Evolutionary conservation across 2,113 vertebrate genomes (phyloP).

Genomic region (Aythya baeri): DNA sequence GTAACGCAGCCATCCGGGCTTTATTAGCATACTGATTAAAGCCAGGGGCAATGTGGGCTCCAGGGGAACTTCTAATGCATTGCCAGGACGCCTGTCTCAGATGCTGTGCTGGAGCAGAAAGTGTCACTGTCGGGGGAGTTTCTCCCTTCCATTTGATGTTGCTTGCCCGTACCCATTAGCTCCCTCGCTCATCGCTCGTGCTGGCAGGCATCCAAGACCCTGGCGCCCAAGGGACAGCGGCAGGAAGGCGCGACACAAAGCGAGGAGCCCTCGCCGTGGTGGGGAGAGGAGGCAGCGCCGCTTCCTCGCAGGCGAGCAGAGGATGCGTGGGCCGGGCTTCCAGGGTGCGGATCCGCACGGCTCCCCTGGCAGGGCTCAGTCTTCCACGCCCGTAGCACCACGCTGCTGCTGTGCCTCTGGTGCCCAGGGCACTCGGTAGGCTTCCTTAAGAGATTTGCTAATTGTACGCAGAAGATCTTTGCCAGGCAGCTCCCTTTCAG

Average conservation of each 20-base stretch:
- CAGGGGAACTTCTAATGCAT: neutral
- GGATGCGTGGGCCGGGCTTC: neutral
- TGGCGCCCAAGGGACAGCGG: neutral
- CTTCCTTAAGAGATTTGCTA: neutral
- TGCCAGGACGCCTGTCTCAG: slow-evolving; percentile 20
- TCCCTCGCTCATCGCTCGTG: neutral
- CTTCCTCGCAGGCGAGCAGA: neutral
- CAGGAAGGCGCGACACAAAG: neutral
- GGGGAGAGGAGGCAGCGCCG: accelerated
- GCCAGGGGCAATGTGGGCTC: slow-evolving; percentile 29
- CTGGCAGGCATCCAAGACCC: neutral
- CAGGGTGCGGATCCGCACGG: neutral
- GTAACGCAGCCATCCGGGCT: neutral
- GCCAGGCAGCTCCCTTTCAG: neutral
- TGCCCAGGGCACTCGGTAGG: accelerated
- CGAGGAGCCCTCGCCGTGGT: accelerated
- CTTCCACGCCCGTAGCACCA: neutral
- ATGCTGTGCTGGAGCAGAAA: slow-evolving; percentile 6
- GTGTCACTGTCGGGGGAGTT: neutral
- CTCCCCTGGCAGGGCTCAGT: neutral
- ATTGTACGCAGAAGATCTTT: neutral
- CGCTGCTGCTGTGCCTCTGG: accelerated
- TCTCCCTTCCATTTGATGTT: neutral
- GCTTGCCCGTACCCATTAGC: neutral
- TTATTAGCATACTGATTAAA: slow-evolving; percentile 70